phyloP scores from a whole-genome alignment of 2,113 vertebrate species.

The Paramormyrops kingsleyae region DNA sequence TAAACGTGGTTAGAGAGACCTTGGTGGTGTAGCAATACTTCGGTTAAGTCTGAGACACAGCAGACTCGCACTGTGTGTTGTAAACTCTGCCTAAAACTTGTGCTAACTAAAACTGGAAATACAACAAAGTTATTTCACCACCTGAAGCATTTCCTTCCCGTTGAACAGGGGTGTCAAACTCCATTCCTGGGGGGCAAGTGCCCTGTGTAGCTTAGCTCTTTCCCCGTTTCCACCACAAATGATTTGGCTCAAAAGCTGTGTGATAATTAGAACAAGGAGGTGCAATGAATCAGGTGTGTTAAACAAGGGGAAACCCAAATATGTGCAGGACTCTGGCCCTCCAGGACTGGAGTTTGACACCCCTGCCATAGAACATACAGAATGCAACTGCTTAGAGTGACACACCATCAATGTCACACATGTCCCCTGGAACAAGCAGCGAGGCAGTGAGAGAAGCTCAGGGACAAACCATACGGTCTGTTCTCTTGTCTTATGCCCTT shows the following conservation, averaged over 20 bases:
- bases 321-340: too few species aligned
- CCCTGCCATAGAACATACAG: neutral
- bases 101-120: neutral
- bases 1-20: neutral
- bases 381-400: neutral
- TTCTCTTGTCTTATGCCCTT: neutral
- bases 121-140: neutral
- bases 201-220: too few species aligned
- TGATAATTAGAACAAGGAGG: too few species aligned
- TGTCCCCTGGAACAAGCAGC: neutral
- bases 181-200: too few species aligned
- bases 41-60: neutral
- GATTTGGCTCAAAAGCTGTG: too few species aligned
- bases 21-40: neutral
- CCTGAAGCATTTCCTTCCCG: neutral
- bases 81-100: neutral
- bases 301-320: too few species aligned
- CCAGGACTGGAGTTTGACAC: too few species aligned
- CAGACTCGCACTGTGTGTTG: neutral
- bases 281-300: too few species aligned
- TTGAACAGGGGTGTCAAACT: too few species aligned
- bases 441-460: neutral
- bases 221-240: too few species aligned
- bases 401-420: neutral
- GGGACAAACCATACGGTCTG: neutral